Base-by-base conservation (phyloP, 2,113 vertebrate genomes). In the Clarias gariepinus region DNA sequence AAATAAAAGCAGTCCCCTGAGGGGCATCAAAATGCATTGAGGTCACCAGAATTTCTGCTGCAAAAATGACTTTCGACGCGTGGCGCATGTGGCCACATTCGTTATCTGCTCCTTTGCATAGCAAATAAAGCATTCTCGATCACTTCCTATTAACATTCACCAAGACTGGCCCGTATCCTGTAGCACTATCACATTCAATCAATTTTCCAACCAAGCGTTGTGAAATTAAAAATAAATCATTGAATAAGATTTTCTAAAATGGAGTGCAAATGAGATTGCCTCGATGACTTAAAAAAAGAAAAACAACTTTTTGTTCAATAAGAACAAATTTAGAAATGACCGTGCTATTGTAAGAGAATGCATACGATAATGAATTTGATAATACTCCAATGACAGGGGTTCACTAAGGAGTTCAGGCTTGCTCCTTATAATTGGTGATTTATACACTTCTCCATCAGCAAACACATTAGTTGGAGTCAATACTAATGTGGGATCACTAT, bases 81-180 rank as follows among this genome's bases (percentile, higher is more conserved):
- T 82, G 52, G 25, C 58, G 74, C 86, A 85, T 57, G 73, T 64
- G 71, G 68, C 68, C 71, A 36, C 53, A 81, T 87, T 84, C 60
- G 79, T 89, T 91, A 87, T 86, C 82, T 85, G 53, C 79, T 86
- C 60, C 84, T 88, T 87, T 86, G 71, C 86, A 86, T 71, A 61
- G 85, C 71, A 88, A 83, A 90, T 86, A 33, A 85, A 85, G 83
- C 81, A 71, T 85, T 87, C 86, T 85, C 66, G 82, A 85, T 82
- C 85, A 66, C 68, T 84, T 68, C 82, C 86, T 86, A 87, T 90
- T 91, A 84, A 82, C 82, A 87, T 89, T 87, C 89, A 81, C 61
- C 66, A 87, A 86, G 55, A 84, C 77, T 61, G 76, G 52, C 74
- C 79, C 84, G 15, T 83, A 41, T 84, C 66, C 60, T 61, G 23